Evolutionary conservation across 2,888 invertebrate species (phyloP), one percentile per base, ranked within the genome.

Genomic region (Sinodicranocentrus sp.): DNA sequence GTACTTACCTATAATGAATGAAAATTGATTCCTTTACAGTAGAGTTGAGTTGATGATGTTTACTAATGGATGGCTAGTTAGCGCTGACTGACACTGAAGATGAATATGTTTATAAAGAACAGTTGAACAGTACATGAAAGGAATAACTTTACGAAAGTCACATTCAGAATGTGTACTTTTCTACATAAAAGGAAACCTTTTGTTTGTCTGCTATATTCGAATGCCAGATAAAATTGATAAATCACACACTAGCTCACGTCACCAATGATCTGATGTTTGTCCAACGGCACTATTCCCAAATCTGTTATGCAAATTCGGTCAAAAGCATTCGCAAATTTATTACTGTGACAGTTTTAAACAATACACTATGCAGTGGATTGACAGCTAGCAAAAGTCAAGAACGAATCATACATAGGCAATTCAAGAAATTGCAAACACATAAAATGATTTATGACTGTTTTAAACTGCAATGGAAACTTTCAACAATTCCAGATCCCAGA

Each of bases 1-100:
- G n/a, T n/a, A n/a, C 76, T 76, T 76, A 76, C 76, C 76, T 28
- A 1, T 13, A 57, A 43, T n/a, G 10, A 26, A 76, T 23, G 57
- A 57, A 43, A 68, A n/a, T 15, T 54, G 13, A 57, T 52, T 67
- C 57, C 54, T 57, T 54, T 57, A 21, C 25, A 17, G 28, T 25
- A 61, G n/a, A 5, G 28, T 63, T 44, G 21, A 23, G 25, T 28
- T 76, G 72, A 43, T 75, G 33, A 75, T 63, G 75, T 63, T 63
- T 44, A 63, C 61, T 75, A 75, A 63, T 75, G 75, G 59, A 59
- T 39, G 39, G 13, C 13, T 39, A 5, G 39, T 8, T 19, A 8
- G 8, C 19, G n/a, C 15, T 19, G 52, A 52, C n/a, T 8, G 19
- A 52, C 8, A 19, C 8, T 26, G 63, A 65, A 52, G 75, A 75